Percentiles rank a stretch among this genome's conserved stretches.
phyloP scores from a whole-genome alignment of 2,797 vertebrate species.

The Scleropages formosus region DNA sequence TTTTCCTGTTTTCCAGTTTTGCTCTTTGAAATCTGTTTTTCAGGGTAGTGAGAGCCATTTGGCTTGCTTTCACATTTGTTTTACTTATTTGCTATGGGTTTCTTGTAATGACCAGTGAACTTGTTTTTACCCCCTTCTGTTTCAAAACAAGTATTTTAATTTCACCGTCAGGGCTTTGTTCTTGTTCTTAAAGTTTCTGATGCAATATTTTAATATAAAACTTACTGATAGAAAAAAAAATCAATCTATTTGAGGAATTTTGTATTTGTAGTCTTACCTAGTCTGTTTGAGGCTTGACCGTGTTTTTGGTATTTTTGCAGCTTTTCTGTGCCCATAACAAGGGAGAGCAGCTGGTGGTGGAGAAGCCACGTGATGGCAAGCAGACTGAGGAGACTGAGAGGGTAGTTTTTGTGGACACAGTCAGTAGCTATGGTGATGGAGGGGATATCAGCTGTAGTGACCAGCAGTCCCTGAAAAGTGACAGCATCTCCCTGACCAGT shows the following conservation, averaged over 20 bases:
- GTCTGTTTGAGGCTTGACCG: slow-evolving; percentile 18
- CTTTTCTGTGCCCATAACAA: slow-evolving; percentile 25
- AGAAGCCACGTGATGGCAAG: neutral
- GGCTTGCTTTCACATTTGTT: neutral
- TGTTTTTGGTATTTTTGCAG: neutral
- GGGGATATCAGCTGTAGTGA: slow-evolving; percentile 31
- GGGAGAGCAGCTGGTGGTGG: neutral
- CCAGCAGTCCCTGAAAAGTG: slow-evolving; percentile 50
- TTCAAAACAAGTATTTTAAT: neutral
- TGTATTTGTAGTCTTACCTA: neutral
- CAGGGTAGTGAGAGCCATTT: neutral
- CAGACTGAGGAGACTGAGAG: slow-evolving; percentile 29
- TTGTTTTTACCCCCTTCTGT: neutral
- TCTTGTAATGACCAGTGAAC: neutral
- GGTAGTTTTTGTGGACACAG: slow-evolving; percentile 5
- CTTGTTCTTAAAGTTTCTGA: slow-evolving; percentile 25
- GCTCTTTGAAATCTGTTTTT: neutral
- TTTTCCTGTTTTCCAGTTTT: neutral
- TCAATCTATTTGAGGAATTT: neutral
- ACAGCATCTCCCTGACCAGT: slow-evolving; percentile 53
- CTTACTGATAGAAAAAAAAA: neutral
- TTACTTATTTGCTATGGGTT: neutral
- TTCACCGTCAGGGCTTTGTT: slow-evolving; percentile 24
- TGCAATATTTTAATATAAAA: slow-evolving; percentile 23
- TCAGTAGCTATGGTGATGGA: slow-evolving; percentile 30